Conservation (phyloP, 2,113 vertebrate genomes). For the Mola mola region DNA sequence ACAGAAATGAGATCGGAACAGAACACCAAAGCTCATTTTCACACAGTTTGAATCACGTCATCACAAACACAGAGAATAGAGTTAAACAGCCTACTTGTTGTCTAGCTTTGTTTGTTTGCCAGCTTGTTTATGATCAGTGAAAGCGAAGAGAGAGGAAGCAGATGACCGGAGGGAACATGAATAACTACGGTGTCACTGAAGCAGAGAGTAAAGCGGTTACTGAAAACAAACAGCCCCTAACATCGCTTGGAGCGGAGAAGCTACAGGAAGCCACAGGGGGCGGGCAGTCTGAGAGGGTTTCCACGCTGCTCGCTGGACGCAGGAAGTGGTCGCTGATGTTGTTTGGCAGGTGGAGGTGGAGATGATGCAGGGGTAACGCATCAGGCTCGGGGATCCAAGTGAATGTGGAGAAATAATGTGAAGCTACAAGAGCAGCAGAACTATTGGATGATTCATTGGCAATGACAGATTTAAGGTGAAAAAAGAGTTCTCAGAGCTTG, state of each 20-base stretch:
- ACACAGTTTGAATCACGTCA: constrained; percentile 74
- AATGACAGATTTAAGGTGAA: constrained; percentile 14
- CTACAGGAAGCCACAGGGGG: constrained; percentile 22
- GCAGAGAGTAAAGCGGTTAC: constrained; percentile 38
- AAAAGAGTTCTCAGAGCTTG: not conserved
- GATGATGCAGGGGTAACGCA: not conserved
- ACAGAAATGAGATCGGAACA: constrained; percentile 46
- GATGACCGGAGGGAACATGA: constrained; percentile 34
- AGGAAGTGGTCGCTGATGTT: constrained; percentile 13
- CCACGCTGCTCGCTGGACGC: constrained; percentile 7
- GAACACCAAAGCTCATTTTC: constrained; percentile 67
- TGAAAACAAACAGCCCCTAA: constrained; percentile 39
- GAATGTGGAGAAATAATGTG: too few species aligned
- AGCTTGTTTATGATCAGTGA: constrained; percentile 46
- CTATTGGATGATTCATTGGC: constrained; percentile 11
- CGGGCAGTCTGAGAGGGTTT: constrained; percentile 21
- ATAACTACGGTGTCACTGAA: constrained; percentile 38
- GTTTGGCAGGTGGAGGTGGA: constrained; percentile 16
- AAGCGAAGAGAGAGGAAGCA: constrained; percentile 23
- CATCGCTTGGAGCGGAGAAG: constrained; percentile 39
- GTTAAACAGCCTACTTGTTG: constrained; percentile 64
- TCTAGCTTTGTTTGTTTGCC: constrained; percentile 44
- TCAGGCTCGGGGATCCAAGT: too few species aligned
- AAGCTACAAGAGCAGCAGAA: too few species aligned
- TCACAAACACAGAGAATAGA: constrained; percentile 74